Evolutionary conservation across 2,797 vertebrate species (phyloP).

Genomic region (Gallinago solitaria): DNA sequence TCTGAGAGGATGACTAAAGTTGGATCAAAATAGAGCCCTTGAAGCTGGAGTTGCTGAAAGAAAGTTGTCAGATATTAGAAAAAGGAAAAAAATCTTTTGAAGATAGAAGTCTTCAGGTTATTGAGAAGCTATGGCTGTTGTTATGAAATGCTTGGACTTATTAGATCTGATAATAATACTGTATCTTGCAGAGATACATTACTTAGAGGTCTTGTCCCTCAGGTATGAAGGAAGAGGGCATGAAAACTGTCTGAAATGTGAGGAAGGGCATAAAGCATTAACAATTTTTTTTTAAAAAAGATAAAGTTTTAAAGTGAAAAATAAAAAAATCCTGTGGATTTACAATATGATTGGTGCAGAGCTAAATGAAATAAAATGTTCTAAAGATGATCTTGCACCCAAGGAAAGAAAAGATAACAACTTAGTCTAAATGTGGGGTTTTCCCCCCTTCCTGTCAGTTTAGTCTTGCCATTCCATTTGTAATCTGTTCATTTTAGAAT

Average conservation of each 20-base stretch:
- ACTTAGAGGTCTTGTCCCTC: neutral
- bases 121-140: neutral
- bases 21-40: neutral
- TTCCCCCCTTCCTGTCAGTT: accelerated
- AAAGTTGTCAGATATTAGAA: neutral
- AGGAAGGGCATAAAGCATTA: neutral
- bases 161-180: neutral
- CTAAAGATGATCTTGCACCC: neutral
- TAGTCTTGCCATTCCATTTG: neutral
- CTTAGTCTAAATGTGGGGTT: neutral
- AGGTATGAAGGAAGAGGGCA: neutral
- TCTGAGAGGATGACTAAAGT: neutral
- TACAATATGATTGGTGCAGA: neutral
- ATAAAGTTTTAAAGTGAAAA: neutral
- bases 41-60: neutral
- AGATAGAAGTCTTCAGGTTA: neutral
- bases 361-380: neutral
- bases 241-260: neutral
- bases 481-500: neutral
- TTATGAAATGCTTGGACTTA: neutral
- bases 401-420: neutral
- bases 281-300: neutral
- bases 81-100: neutral
- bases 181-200: neutral
- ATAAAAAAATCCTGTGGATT: neutral